Evolutionary conservation across 1,140 invertebrate species (phyloP).

Genomic region (Plectus sambesii): DNA sequence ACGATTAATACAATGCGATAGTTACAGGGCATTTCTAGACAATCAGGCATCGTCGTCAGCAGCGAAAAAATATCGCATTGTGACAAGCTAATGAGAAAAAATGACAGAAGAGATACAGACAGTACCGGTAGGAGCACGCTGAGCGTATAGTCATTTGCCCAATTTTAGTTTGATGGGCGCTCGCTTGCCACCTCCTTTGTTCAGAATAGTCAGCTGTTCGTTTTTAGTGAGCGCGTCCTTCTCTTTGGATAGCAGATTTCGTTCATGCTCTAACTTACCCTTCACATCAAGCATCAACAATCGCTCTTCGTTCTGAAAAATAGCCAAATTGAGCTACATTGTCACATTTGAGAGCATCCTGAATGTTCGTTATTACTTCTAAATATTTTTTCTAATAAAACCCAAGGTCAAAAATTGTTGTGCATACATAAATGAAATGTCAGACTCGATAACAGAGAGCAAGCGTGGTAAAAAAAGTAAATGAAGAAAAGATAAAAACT

Average conservation of each 20-base stretch:
- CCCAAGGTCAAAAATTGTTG: constrained; percentile 6
- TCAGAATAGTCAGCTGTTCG: constrained; percentile 30
- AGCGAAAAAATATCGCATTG: no score
- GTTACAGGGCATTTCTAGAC: no score
- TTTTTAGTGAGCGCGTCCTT: constrained; percentile 21
- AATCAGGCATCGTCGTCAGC: no score
- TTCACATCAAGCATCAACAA: constrained; percentile 29
- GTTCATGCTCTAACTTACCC: constrained; percentile 23
- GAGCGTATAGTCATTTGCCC: no score
- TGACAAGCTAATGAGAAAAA: no score
- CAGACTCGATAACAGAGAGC: not conserved
- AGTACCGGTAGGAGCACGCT: no score
- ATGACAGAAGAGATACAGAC: no score
- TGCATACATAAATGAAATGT: not conserved
- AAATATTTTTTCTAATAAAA: constrained; percentile 3
- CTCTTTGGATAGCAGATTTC: constrained; percentile 23
- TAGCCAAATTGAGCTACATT: no score
- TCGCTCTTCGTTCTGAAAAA: constrained; percentile 32
- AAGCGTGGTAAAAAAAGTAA: not conserved
- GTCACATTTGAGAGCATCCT: not conserved
- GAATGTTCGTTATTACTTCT: not conserved
- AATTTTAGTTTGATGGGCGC: constrained; percentile 26
- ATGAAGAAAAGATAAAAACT: constrained; percentile 8
- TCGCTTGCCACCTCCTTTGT: constrained; percentile 26
- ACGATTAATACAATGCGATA: no score